Percentiles rank a stretch among this genome's conserved stretches.
phyloP scores from a whole-genome alignment of 2,888 invertebrate species.

The Pseudococcus longispinus region DNA sequence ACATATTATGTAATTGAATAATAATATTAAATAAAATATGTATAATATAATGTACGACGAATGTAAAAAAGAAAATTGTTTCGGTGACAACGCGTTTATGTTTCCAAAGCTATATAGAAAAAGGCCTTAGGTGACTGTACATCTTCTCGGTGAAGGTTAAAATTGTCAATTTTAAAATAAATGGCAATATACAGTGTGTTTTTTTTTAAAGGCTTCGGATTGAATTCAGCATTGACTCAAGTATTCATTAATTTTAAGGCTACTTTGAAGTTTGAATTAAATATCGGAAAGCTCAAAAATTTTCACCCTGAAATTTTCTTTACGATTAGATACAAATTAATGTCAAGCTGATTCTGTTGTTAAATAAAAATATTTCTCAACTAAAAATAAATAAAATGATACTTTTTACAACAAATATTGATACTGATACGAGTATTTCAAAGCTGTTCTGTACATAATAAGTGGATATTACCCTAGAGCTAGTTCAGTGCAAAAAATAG shows the following conservation, averaged over 20 bases:
- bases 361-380: too few species aligned
- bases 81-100: background rate
- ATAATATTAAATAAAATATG: background rate
- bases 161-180: background rate
- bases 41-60: background rate
- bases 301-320: too few species aligned
- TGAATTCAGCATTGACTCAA: background rate
- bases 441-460: too few species aligned
- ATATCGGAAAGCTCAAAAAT: background rate
- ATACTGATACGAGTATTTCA: too few species aligned
- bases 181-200: background rate
- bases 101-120: background rate
- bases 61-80: background rate
- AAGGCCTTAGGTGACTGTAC: conserved; percentile 2
- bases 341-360: too few species aligned
- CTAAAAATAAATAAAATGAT: too few species aligned
- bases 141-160: background rate
- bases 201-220: background rate
- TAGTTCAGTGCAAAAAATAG: too few species aligned
- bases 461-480: too few species aligned
- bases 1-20: background rate
- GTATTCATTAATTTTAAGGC: background rate
- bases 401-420: too few species aligned
- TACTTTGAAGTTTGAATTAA: background rate
- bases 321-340: too few species aligned